Evolutionary conservation across 1,140 invertebrate species (phyloP).

Genomic region (Lucilia sericata): DNA sequence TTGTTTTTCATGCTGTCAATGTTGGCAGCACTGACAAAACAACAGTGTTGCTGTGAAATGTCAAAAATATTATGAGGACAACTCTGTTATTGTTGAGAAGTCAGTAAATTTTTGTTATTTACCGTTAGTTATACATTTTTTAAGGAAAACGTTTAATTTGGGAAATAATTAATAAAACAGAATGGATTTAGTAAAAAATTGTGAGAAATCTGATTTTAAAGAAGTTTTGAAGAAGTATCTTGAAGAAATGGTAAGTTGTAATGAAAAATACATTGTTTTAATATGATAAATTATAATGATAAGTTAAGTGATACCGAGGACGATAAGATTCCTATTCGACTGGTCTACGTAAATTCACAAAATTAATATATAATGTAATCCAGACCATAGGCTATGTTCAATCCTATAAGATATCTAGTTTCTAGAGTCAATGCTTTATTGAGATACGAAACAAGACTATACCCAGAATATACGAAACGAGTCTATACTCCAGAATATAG

Average conservation of each 20-base stretch:
- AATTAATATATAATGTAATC: too few relatives aligned
- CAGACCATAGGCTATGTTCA: too few relatives aligned
- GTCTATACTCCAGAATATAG: too few relatives aligned
- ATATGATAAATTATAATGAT: too few relatives aligned
- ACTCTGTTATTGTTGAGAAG: not conserved
- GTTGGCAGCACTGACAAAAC: not conserved
- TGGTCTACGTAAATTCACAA: too few relatives aligned
- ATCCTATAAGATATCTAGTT: too few relatives aligned
- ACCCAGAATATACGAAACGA: too few relatives aligned
- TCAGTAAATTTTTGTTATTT: not conserved
- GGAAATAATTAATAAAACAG: not conserved
- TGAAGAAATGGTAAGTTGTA: not conserved
- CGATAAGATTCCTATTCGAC: too few relatives aligned
- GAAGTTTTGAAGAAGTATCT: not conserved
- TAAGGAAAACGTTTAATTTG: not conserved
- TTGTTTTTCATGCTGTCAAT: not conserved
- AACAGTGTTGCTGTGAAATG: not conserved
- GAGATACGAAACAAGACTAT: too few relatives aligned
- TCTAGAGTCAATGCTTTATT: too few relatives aligned
- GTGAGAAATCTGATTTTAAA: not conserved
- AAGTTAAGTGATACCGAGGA: too few relatives aligned
- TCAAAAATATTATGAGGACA: not conserved
- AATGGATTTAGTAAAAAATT: not conserved
- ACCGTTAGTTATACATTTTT: not conserved
- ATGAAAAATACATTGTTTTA: too few relatives aligned